These are phyloP conservation scores for Drosophila mettleri DNA, from an alignment of 2,888 invertebrate genomes.

Conservation along the genomic window DNA sequence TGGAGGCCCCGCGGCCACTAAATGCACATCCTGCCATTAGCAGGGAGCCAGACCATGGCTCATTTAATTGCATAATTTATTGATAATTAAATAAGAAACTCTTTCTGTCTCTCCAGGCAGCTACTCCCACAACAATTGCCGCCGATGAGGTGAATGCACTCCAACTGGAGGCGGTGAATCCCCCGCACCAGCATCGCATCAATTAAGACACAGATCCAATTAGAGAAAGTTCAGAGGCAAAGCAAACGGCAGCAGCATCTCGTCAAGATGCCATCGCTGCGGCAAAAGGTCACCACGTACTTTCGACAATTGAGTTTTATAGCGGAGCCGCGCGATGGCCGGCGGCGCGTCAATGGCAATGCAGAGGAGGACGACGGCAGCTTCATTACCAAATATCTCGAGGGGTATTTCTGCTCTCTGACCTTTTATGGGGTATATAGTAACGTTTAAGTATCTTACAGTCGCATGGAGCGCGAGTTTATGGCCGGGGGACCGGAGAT, in stretches of 20 bases:
- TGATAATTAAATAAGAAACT: constrained; percentile 70
- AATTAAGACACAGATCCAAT: constrained; percentile 53
- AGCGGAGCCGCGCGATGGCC: constrained; percentile 86
- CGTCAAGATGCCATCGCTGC: constrained; percentile 88
- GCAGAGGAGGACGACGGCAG: constrained; percentile 87
- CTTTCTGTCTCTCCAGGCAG: constrained; percentile 33
- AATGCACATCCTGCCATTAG: constrained; percentile 68
- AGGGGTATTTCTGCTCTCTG: constrained; percentile 87
- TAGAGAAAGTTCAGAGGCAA: constrained; percentile 39
- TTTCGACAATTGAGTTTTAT: constrained; percentile 90
- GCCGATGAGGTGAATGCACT: constrained; percentile 65
- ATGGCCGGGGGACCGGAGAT: constrained; percentile 85
- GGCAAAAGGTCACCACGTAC: constrained; percentile 90
- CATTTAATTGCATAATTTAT: constrained; percentile 77
- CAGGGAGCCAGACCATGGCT: constrained; percentile 15
- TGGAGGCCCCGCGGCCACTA: constrained; percentile 40
- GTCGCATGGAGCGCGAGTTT: constrained; percentile 83
- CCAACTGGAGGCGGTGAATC: constrained; percentile 41
- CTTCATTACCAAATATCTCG: constrained; percentile 89
- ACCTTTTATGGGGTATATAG: background rate
- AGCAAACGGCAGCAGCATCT: constrained; percentile 22
- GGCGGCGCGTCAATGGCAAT: constrained; percentile 78
- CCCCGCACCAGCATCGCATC: constrained; percentile 21
- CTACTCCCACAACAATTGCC: constrained; percentile 61
- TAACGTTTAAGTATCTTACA: constrained; percentile 30